Evolutionary conservation across 1,140 invertebrate species (phyloP), one percentile per base, ranked within the genome.

Genomic region (Heterodera carotae): DNA sequence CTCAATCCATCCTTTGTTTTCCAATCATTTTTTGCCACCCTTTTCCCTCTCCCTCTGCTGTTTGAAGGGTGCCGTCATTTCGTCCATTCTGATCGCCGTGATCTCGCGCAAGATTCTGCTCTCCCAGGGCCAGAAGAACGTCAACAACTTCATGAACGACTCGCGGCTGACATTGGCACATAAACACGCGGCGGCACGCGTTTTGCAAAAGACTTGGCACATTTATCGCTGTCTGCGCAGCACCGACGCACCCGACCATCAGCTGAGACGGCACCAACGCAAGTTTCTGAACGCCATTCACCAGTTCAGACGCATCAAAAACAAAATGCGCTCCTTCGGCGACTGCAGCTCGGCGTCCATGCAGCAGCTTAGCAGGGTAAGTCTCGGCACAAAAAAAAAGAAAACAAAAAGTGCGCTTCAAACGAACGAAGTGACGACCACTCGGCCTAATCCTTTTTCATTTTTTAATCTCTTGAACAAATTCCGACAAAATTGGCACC

Each of bases 131-230:
- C 76, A 85, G 69, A 66, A 79, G 22, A 86, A 88, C 72, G 86
- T 87, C 29, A 87, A 87, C 75, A 84, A 87, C 59, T 87, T 87
- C 59, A 87, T 87, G 86, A 81, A 88, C 74, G 85, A 87, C 60
- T 84, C 85, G n/a, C 80, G 83, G 25, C 75, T 87, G 43, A 83
- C 80, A 3, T 79, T 82, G 48, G 77, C 77, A 39, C 85, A 85
- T 25, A 87, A 87, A 76, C 67, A 87, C 59, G 85, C 85, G 22
- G 85, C 85, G 5, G 85, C 85, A 3, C 76, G 80, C 56, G 85
- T 87, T 33, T 75, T 87, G 36, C 86, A 87, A 76, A 87, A 88
- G 48, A 87, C 86, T 15, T 87, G 85, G 85, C 76, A 82, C 29
- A 87, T 88, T 62, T 87, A 88, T 68, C 82, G 80, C 53, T 84